Evolutionary conservation across 2,888 invertebrate genomes (phyloP).

Genomic region (Drosophila maculinotata): DNA sequence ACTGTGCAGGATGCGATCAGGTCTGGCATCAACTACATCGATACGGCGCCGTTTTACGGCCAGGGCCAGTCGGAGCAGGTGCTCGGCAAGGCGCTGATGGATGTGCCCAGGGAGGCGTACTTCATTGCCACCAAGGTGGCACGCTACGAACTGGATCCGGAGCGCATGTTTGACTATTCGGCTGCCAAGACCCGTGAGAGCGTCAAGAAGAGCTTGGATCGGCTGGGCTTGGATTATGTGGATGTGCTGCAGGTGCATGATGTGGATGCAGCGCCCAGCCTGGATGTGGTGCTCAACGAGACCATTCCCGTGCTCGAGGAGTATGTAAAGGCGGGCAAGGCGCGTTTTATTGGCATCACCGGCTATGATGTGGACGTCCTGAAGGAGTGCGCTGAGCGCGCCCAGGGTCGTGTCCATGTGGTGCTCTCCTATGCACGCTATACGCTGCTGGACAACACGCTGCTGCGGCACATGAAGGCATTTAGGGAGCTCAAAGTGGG

Average conservation of each 20-base stretch:
- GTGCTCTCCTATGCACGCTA: slow-evolving; percentile 91
- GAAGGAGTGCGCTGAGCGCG: slow-evolving; percentile 90
- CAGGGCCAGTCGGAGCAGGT: slow-evolving; percentile 93
- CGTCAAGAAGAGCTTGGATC: slow-evolving; percentile 90
- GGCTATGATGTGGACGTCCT: slow-evolving; percentile 91
- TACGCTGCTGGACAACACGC: slow-evolving; percentile 91
- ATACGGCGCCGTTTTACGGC: slow-evolving; percentile 97
- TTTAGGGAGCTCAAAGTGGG: slow-evolving; percentile 87
- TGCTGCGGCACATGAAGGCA: slow-evolving; percentile 90
- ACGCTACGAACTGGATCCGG: slow-evolving; percentile 90
- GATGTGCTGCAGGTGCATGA: slow-evolving; percentile 98
- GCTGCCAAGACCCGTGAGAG: slow-evolving; percentile 90
- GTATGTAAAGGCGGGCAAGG: slow-evolving; percentile 90
- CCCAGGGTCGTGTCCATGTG: slow-evolving; percentile 82
- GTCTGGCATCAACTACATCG: slow-evolving; percentile 94
- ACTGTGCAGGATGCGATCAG: slow-evolving; percentile 90
- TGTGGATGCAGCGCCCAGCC: slow-evolving; percentile 92
- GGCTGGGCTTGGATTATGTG: slow-evolving; percentile 91
- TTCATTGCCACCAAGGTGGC: slow-evolving; percentile 96
- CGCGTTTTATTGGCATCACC: slow-evolving; percentile 93
- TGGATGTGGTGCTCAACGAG: slow-evolving; percentile 92
- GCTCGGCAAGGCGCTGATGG: slow-evolving; percentile 93
- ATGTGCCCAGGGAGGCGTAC: slow-evolving; percentile 92
- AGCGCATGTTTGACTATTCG: slow-evolving; percentile 94
- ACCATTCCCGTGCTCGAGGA: slow-evolving; percentile 93